Percentiles rank a stretch among this genome's conserved stretches.
These are phyloP conservation scores for Bostrychus sinensis DNA, from an alignment of 2,113 vertebrate genomes.

Conservation along the genomic window DNA sequence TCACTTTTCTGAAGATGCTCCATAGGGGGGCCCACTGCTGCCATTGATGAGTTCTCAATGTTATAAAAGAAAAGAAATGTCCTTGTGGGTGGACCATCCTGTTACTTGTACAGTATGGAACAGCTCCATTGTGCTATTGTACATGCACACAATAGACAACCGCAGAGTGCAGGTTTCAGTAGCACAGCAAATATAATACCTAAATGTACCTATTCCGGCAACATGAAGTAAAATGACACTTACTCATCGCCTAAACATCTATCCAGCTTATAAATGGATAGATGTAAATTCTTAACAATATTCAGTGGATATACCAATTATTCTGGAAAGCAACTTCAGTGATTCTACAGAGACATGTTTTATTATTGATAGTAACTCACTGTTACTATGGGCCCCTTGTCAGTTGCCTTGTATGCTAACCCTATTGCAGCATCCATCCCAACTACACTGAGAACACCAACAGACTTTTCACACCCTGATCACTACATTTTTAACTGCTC, in stretches of 20 bases:
- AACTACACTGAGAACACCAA: not conserved
- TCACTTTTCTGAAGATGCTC: not conserved
- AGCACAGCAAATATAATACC: not conserved
- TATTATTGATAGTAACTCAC: too few relatives aligned
- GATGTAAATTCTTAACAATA: too few relatives aligned
- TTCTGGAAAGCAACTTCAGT: too few relatives aligned
- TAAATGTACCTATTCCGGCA: too few relatives aligned
- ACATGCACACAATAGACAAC: not conserved
- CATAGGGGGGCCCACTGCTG: not conserved
- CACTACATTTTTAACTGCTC: constrained; percentile 5
- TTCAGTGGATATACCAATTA: too few relatives aligned
- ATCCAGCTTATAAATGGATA: too few relatives aligned
- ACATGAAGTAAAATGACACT: too few relatives aligned
- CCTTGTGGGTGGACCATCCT: not conserved
- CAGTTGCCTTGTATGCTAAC: not conserved
- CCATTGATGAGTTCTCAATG: not conserved
- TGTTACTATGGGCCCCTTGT: not conserved
- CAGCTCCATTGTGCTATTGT: not conserved
- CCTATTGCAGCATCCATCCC: not conserved
- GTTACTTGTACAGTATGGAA: not conserved
- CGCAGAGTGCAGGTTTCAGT: not conserved
- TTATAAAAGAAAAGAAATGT: not conserved
- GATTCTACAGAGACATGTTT: too few relatives aligned
- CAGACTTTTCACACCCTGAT: not conserved
- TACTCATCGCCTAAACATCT: too few relatives aligned